Evolutionary conservation across 1,140 invertebrate genomes (phyloP), one percentile per base, ranked within the genome.

Genomic region (Carposina sasakii): DNA sequence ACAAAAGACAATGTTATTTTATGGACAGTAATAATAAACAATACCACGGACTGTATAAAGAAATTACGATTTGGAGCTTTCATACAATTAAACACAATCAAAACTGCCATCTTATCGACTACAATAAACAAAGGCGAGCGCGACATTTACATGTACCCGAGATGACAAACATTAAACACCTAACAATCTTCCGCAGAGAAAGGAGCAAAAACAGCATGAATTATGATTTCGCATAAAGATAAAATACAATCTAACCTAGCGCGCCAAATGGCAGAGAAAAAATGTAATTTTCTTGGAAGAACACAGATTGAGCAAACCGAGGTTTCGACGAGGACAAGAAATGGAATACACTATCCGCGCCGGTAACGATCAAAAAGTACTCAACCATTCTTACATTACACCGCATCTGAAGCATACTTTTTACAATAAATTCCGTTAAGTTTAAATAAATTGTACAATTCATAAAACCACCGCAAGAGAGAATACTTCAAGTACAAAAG

Each of bases 141-240:
- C 54, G 56, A 62, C 60, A 71, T 66, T 63, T 67, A 60, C 61
- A 67, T 69, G 53, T 70, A 59, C 57, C 53, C 52, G 50, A 67
- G 41, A 61, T 60, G 55, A 69, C 67, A 71, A 69, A 76, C 63
- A 68, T 74, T 68, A 67, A 71, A 71, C 67, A 76, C 65, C 62
- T 69, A 70, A 68, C 67, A 65, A 63, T 56, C 60, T 75, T 56
- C 52, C 39, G 53, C 46, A 34, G 54, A 51, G 57, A 59, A 50
- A 62, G 40, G 59, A 63, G 65, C 65, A 73, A 74, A 74, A 77
- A 81, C 67, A 67, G 63, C 56, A 78, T 76, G 74, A 81, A 76
- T 78, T 78, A 81, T 75, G 76, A 81, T 81, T 76, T 76, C 74
- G 60, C 75, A 75, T 81, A 75, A 77, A 81, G 74, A 76, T 79